These are phyloP conservation scores for Asteroscopus sphinx DNA, from an alignment of 2,888 invertebrate species.

Conservation along the genomic window DNA sequence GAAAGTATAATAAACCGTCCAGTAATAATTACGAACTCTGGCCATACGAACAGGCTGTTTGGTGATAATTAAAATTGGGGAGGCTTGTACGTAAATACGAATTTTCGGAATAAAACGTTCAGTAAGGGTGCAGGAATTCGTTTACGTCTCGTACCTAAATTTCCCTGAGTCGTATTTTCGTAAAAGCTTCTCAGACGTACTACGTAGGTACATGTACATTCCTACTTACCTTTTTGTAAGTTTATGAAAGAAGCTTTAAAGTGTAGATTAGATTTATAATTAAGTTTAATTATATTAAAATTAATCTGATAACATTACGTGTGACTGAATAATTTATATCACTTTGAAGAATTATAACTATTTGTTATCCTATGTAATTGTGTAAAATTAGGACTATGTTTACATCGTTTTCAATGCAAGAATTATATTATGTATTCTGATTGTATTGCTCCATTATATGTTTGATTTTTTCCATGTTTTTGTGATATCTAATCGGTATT, in stretches of 20 bases:
- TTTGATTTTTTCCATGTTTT: conserved; percentile 52
- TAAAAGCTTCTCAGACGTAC: conserved; percentile 30
- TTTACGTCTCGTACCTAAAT: conserved; percentile 14
- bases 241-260: conserved; percentile 86
- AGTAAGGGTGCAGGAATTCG: conserved; percentile 24
- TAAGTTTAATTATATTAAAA: conserved; percentile 61
- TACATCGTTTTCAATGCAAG: conserved; percentile 44
- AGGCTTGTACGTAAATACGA: conserved; percentile 40
- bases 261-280: conserved; percentile 70
- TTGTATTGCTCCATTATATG: conserved; percentile 36
- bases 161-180: conserved; percentile 29
- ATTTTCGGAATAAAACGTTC: conserved; percentile 17
- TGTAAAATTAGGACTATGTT: conserved; percentile 30
- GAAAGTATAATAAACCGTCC: conserved; percentile 17
- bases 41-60: conserved; percentile 25
- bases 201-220: conserved; percentile 59
- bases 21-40: conserved; percentile 36
- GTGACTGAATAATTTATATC: conserved; percentile 70
- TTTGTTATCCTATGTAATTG: conserved; percentile 55
- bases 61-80: conserved; percentile 37
- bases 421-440: conserved; percentile 42
- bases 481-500: conserved; percentile 64
- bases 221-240: conserved; percentile 72
- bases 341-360: conserved; percentile 56
- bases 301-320: conserved; percentile 65